phyloP scores from a whole-genome alignment of 2,888 invertebrate species.

The Chelonus formosanus region DNA sequence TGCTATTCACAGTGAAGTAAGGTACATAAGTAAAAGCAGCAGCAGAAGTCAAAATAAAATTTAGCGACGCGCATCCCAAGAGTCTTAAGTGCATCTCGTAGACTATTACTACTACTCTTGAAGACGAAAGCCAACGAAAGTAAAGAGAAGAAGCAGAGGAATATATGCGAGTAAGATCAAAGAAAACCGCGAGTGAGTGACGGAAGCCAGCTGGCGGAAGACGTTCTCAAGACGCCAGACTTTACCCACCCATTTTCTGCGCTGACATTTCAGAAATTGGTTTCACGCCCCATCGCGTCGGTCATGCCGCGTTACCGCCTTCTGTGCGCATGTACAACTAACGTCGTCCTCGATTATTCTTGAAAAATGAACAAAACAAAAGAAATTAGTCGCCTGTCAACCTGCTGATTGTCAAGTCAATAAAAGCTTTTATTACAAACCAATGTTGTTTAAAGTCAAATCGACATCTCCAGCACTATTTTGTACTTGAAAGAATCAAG shows the following conservation, averaged over 20 bases:
- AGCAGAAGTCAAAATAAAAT: slow-evolving; percentile 25
- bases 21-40: slow-evolving; percentile 5
- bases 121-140: slow-evolving; percentile 30
- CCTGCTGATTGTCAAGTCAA: slow-evolving; percentile 1
- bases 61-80: slow-evolving; percentile 21
- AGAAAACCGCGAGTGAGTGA: slow-evolving; percentile 56
- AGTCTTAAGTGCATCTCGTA: slow-evolving; percentile 23
- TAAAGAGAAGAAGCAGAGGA: slow-evolving; percentile 38
- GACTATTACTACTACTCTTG: slow-evolving; percentile 2
- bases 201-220: slow-evolving; percentile 61
- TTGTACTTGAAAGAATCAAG: too few species aligned
- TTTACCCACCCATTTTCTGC: slow-evolving; percentile 30
- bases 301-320: slow-evolving; percentile 37
- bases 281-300: slow-evolving; percentile 44
- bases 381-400: slow-evolving; percentile 15
- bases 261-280: slow-evolving; percentile 44
- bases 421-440: slow-evolving; percentile 2
- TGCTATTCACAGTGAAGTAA: not conserved
- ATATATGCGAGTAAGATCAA: slow-evolving; percentile 54
- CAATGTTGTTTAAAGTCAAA: too few species aligned
- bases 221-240: slow-evolving; percentile 40
- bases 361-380: slow-evolving; percentile 10
- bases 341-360: slow-evolving; percentile 14
- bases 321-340: slow-evolving; percentile 17
- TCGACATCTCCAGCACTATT: too few species aligned